Conservation (phyloP, 1,140 invertebrate genomes). For the Tigriopus japonicus region DNA sequence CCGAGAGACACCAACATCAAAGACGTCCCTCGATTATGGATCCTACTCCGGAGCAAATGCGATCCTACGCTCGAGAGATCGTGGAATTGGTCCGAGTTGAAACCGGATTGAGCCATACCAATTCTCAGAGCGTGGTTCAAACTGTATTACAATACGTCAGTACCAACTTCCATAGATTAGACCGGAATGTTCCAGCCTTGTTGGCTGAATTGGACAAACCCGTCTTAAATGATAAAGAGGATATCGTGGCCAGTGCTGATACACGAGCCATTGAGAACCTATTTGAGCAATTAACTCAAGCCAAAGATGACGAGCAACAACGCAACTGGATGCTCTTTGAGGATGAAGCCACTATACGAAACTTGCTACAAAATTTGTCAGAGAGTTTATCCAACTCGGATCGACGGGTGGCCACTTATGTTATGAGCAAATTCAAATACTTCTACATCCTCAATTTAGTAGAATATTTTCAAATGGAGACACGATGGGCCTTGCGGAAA, state of each 20-base stretch:
- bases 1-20: neutral
- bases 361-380: neutral
- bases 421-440: slow-evolving; percentile 13
- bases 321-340: slow-evolving; percentile 13
- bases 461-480: slow-evolving; percentile 15
- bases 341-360: slow-evolving; percentile 8
- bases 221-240: neutral
- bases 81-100: neutral
- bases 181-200: neutral
- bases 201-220: neutral
- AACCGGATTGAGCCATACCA: neutral
- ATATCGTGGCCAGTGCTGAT: neutral
- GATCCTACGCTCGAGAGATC: neutral
- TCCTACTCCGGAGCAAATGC: neutral
- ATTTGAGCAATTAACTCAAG: neutral
- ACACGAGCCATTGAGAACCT: neutral
- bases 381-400: neutral
- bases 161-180: neutral
- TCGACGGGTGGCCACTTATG: neutral
- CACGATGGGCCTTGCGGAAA: slow-evolving; percentile 1
- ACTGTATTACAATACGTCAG: neutral
- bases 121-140: neutral
- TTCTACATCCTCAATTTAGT: slow-evolving; percentile 5
- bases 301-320: slow-evolving; percentile 12
- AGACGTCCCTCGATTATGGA: neutral